phyloP scores from a whole-genome alignment of 2,888 invertebrate species.

The Cantharis nigra region DNA sequence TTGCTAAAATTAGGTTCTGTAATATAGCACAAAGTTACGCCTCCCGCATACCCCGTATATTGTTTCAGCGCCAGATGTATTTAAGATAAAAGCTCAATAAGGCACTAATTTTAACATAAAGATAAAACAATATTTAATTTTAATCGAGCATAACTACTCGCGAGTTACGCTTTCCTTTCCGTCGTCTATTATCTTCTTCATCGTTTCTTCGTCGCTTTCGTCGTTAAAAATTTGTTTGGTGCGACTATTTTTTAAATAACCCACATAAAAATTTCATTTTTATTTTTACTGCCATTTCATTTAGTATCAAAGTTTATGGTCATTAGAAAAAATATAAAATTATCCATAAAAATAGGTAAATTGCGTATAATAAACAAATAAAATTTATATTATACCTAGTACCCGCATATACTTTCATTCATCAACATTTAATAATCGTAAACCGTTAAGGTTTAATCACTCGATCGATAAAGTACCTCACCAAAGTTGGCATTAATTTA shows the following conservation, averaged over 20 bases:
- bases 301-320: neutral
- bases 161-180: neutral
- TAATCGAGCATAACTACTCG: neutral
- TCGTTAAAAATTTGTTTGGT: neutral
- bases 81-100: neutral
- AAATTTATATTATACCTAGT: neutral
- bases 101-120: neutral
- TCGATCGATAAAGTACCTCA: neutral
- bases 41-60: neutral
- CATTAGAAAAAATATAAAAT: neutral
- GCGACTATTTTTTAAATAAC: neutral
- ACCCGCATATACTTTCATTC: neutral
- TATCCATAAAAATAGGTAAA: neutral
- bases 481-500: neutral
- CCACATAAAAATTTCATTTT: neutral
- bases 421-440: neutral
- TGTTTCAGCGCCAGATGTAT: neutral
- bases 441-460: neutral
- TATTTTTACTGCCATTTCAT: neutral
- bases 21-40: conserved; percentile 11
- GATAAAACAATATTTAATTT: neutral
- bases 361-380: neutral
- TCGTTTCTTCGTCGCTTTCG: neutral
- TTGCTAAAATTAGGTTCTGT: conserved; percentile 11
- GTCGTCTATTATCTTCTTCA: neutral